Percentiles rank a stretch among this genome's conserved stretches.
These are phyloP conservation scores for Alosa sapidissima DNA, from an alignment of 2,797 vertebrate species.

Conservation along the genomic window DNA sequence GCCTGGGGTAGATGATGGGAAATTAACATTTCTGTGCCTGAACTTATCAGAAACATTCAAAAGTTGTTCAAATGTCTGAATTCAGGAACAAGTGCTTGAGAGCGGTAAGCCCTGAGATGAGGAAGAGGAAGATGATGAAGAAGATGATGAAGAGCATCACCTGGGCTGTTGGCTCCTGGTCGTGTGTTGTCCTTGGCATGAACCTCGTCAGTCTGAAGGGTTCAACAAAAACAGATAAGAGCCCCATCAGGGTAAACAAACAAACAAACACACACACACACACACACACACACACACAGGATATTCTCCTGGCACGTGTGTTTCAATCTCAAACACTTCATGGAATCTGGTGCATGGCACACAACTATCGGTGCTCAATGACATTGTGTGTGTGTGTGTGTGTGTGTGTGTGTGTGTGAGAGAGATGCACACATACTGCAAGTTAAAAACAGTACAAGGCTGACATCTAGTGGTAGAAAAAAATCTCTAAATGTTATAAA, in stretches of 20 bases:
- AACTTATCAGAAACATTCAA: no score
- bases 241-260: no score
- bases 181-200: slow-evolving; percentile 94
- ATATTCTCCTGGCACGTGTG: background rate
- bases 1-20: no score
- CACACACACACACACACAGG: background rate
- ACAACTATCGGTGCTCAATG: no score
- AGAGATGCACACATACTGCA: background rate
- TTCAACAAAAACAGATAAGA: background rate
- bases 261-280: background rate
- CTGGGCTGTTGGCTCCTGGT: slow-evolving; percentile 84
- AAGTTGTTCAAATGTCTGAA: no score
- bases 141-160: slow-evolving; percentile 59
- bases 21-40: no score
- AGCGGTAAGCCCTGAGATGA: no score
- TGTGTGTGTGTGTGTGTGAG: background rate
- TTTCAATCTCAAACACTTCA: background rate
- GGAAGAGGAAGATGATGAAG: background rate
- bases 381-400: background rate
- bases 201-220: slow-evolving; percentile 90
- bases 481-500: background rate
- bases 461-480: slow-evolving; percentile 6
- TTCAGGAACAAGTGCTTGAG: no score
- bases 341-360: background rate
- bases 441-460: background rate